Conservation (phyloP, 2,888 invertebrate species). For the Ophonus ardosiacus region DNA sequence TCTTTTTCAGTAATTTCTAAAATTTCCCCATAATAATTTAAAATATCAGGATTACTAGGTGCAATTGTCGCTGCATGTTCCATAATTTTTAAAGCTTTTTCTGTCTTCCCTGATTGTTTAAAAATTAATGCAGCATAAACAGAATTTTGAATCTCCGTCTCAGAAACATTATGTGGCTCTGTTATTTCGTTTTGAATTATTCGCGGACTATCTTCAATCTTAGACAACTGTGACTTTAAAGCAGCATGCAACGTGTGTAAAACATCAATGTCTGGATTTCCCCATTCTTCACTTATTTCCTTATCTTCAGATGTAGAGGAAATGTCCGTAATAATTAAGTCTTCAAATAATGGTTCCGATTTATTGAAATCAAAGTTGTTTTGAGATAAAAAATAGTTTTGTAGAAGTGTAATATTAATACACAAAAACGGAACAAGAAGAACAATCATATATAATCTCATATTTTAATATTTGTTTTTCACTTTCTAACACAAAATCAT, state of each 20-base stretch:
- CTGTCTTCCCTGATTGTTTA: constrained; percentile 87
- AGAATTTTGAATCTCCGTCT: constrained; percentile 89
- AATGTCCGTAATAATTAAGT: constrained; percentile 72
- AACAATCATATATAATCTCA: constrained; percentile 54
- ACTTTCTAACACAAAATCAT: neutral
- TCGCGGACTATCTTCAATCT: constrained; percentile 58
- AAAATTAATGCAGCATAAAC: constrained; percentile 91
- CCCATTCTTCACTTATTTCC: constrained; percentile 66
- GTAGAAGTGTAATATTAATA: constrained; percentile 40
- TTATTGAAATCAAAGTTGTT: constrained; percentile 20
- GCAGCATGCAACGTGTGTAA: constrained; percentile 71
- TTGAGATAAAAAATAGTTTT: constrained; percentile 51
- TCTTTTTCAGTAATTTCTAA: constrained; percentile 91
- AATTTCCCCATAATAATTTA: constrained; percentile 95
- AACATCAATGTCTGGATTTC: constrained; percentile 69
- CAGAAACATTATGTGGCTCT: constrained; percentile 72
- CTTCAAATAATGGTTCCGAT: constrained; percentile 72
- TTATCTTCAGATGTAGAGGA: constrained; percentile 66
- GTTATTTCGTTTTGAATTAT: constrained; percentile 37
- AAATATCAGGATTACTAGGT: constrained; percentile 93
- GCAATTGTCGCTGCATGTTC: constrained; percentile 95
- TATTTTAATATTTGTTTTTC: neutral
- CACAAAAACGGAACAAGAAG: constrained; percentile 48
- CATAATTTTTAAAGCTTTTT: constrained; percentile 91
- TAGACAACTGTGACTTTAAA: constrained; percentile 68